Evolutionary conservation across 2,113 vertebrate genomes (phyloP).

Genomic region (Prochilodus magdalenae): DNA sequence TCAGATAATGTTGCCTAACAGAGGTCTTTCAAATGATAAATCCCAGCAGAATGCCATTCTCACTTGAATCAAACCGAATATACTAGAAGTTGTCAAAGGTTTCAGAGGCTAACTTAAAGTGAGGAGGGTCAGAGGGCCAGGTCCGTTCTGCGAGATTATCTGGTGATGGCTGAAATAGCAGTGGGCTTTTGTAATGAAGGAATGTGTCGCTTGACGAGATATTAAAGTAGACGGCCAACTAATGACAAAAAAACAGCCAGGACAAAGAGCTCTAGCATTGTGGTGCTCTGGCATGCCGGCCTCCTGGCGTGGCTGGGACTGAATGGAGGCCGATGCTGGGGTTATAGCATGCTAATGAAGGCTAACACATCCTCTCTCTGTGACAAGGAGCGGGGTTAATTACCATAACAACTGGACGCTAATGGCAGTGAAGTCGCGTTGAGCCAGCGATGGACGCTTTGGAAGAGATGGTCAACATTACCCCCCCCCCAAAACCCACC

Average conservation of each 20-base stretch:
- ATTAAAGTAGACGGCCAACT: conserved; percentile 57
- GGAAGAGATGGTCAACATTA: conserved; percentile 66
- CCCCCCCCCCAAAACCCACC: background rate
- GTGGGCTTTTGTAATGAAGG: no score
- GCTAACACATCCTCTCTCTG: conserved; percentile 76
- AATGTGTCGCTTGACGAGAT: conserved; percentile 56
- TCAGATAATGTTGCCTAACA: no score
- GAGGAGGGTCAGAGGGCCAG: no score
- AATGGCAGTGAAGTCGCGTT: conserved; percentile 60
- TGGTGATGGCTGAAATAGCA: no score
- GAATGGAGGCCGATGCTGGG: conserved; percentile 72
- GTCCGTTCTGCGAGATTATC: no score
- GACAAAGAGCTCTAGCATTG: conserved; percentile 60
- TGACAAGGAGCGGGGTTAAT: conserved; percentile 76
- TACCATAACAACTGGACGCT: conserved; percentile 82
- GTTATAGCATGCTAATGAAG: conserved; percentile 82
- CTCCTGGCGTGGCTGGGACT: conserved; percentile 54
- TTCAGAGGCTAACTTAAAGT: conserved; percentile 41
- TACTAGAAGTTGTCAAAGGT: conserved; percentile 59
- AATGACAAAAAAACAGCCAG: conserved; percentile 59
- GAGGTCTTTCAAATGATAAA: no score
- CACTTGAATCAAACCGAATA: conserved; percentile 54
- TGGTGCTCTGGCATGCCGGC: conserved; percentile 47
- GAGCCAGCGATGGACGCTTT: conserved; percentile 72
- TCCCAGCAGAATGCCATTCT: no score